These are phyloP conservation scores for Ectemnius lituratus DNA, from an alignment of 2,888 invertebrate species.

Conservation along the genomic window DNA sequence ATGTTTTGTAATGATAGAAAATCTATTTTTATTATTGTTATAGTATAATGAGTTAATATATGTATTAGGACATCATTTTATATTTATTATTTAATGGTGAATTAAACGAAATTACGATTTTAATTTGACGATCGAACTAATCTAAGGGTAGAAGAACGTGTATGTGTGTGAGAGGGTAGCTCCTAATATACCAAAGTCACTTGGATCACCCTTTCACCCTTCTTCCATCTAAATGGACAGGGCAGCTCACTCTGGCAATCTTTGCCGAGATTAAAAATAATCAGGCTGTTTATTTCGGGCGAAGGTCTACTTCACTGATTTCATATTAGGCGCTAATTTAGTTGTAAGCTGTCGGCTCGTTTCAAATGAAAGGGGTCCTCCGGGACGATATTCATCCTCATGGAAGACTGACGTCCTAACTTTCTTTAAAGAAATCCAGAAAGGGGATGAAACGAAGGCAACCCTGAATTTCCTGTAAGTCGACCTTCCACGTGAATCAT, in stretches of 20 bases:
- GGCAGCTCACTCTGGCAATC: constrained; percentile 10
- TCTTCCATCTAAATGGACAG: neutral
- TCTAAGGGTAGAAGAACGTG: neutral
- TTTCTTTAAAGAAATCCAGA: constrained; percentile 50
- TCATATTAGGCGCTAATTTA: constrained; percentile 62
- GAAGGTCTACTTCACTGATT: constrained; percentile 31
- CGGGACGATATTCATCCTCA: constrained; percentile 56
- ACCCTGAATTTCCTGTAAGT: constrained; percentile 36
- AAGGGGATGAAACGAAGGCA: constrained; percentile 43
- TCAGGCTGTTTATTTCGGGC: constrained; percentile 7
- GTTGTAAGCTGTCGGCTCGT: constrained; percentile 58
- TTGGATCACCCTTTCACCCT: neutral
- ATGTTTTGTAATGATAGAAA: too few relatives aligned
- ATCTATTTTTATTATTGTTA: too few relatives aligned
- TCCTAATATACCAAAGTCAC: neutral
- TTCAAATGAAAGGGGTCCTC: constrained; percentile 57
- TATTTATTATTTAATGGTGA: too few relatives aligned
- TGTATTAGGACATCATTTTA: too few relatives aligned
- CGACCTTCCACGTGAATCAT: constrained; percentile 12
- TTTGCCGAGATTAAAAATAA: constrained; percentile 38
- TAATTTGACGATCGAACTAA: neutral
- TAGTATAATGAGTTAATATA: too few relatives aligned
- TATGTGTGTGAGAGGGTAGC: neutral
- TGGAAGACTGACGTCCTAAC: constrained; percentile 36
- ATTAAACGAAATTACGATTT: neutral